Base-by-base conservation (phyloP, 2,888 invertebrate genomes). In the Ectropis crepuscularia region DNA sequence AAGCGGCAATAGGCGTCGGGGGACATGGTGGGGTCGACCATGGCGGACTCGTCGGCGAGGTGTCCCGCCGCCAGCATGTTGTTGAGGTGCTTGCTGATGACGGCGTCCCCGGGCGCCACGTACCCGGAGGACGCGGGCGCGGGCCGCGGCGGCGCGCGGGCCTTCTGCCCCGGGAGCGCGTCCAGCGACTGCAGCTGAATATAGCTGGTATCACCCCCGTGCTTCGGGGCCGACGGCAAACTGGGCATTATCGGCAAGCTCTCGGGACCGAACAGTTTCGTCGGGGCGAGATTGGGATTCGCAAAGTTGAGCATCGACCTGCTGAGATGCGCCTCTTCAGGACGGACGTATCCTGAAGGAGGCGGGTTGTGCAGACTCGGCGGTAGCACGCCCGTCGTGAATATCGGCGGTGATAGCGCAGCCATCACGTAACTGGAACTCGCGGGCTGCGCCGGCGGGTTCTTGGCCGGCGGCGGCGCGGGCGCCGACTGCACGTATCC, bases 1-100 rank as follows among this genome's bases (percentile, higher is more conserved):
- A 93, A 93, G 16, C 92, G 86, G 74, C 93, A 93, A 70, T 93
- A 93, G 0, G 93, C 92, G 66, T 92, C 92, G 6, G 92, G 92
- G 39, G 92, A 92, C 88, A 92, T 91, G 61, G 85, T 82, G n/a
- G 91, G 91, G 70, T 92, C 91, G 45, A 92, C 69, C 63, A 92
- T 86, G 12, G 88, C 90, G 0, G 92, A 86, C 76, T 90, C 89
- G 45, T 92, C 91, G 16, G 80, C 75, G 37, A 84, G 77, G 65
- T 88, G 88, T 7, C 83, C 83, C 39, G 85, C 83, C 10, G 85
- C 82, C 68, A 87, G 75, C 75, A 91, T 85, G 69, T 89, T 88
- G 70, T 85, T 90, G n/a, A 92, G 79, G 69, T 91, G 92, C 72
- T 93, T 93, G 74, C 84, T 90, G 50, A 92, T 86, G 42, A 92